Conservation (phyloP, 2,113 vertebrate genomes). For the Kobus ellipsiprymnus region DNA sequence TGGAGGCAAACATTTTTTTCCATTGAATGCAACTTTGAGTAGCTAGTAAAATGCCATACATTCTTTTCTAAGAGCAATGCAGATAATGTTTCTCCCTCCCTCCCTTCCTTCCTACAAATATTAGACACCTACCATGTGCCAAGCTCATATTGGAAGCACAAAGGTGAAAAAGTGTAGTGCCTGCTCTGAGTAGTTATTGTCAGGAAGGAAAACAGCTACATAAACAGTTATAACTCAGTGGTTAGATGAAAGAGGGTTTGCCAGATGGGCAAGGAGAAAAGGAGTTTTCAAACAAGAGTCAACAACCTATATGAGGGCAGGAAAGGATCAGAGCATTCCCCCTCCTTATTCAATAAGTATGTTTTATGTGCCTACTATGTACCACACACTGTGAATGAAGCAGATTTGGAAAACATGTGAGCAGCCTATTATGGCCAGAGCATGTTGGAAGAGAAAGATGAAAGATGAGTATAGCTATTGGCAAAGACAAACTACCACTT, state of each 20-base stretch:
- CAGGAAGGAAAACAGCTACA: not conserved
- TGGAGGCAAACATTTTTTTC: conserved; percentile 37
- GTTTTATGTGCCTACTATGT: not conserved
- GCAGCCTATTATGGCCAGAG: not conserved
- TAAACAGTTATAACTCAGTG: not conserved
- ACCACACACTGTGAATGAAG: not conserved
- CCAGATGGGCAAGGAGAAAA: not conserved
- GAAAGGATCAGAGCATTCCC: not conserved
- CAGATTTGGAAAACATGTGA: not conserved
- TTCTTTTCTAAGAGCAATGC: not conserved
- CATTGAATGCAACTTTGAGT: conserved; percentile 24
- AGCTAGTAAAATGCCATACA: not conserved
- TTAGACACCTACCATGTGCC: not conserved
- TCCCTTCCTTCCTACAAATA: not conserved
- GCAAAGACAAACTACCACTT: not conserved
- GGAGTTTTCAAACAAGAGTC: not conserved
- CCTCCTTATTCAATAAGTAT: not conserved
- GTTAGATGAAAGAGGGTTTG: not conserved
- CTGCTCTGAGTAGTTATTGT: not conserved
- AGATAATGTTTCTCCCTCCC: not conserved
- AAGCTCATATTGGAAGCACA: not conserved
- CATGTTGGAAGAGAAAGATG: not conserved
- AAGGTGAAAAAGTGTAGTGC: not conserved
- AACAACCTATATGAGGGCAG: not conserved
- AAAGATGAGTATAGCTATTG: not conserved